phyloP scores from a whole-genome alignment of 2,888 invertebrate species.

The Helicoverpa assulta region DNA sequence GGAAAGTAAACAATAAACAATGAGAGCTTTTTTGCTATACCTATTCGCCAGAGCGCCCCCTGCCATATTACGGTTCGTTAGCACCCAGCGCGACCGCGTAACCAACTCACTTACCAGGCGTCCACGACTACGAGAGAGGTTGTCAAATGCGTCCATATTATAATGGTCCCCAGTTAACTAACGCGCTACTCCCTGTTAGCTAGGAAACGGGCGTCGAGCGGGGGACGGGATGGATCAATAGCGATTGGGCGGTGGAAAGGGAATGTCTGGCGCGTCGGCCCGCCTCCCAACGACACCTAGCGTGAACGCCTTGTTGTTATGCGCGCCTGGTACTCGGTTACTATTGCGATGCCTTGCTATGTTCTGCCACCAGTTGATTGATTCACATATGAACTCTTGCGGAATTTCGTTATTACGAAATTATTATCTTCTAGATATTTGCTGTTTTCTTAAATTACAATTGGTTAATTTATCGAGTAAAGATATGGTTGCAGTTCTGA shows the following conservation, averaged over 20 bases:
- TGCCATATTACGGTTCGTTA: conserved; percentile 60
- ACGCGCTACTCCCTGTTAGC: conserved; percentile 69
- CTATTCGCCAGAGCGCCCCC: conserved; percentile 28
- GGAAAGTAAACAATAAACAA: conserved; percentile 37
- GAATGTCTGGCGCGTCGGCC: conserved; percentile 85
- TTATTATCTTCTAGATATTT: not conserved
- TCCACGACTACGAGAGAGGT: conserved; percentile 75
- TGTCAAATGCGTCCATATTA: conserved; percentile 70
- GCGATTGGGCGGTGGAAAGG: conserved; percentile 84
- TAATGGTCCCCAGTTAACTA: conserved; percentile 71
- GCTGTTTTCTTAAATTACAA: not conserved
- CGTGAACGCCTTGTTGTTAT: conserved; percentile 86
- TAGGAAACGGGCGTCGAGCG: conserved; percentile 66
- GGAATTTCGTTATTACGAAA: conserved; percentile 16
- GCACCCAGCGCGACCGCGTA: conserved; percentile 63
- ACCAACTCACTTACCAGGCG: conserved; percentile 80
- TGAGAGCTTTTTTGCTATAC: conserved; percentile 40
- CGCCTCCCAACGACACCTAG: conserved; percentile 85
- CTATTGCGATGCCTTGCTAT: conserved; percentile 74
- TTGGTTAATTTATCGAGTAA: not conserved
- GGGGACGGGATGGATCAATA: conserved; percentile 81
- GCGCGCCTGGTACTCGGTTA: conserved; percentile 83
- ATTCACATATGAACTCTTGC: conserved; percentile 37
- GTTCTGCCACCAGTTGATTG: conserved; percentile 65
- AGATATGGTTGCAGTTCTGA: not conserved